phyloP scores from a whole-genome alignment of 2,113 vertebrate genomes.

The Cyprinodon tularosa region DNA sequence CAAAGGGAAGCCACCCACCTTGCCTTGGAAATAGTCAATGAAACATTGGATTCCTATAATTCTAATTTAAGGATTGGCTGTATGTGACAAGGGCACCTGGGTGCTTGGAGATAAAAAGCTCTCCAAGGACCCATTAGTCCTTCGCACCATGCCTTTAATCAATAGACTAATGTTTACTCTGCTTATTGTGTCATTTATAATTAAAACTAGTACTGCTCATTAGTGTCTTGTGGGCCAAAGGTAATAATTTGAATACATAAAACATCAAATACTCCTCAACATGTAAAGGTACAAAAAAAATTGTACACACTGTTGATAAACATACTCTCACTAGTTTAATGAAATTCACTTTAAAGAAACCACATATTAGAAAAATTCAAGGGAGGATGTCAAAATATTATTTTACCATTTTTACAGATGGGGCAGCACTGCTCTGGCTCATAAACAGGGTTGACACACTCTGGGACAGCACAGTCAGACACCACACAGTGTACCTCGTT shows the following conservation, averaged over 20 bases:
- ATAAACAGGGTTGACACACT: slow-evolving; percentile 99
- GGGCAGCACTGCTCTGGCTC: slow-evolving; percentile 99
- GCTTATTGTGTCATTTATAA: slow-evolving; percentile 76
- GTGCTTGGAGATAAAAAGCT: slow-evolving; percentile 67
- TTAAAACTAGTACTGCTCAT: slow-evolving; percentile 76
- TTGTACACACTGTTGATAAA: slow-evolving; percentile 48
- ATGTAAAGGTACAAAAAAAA: slow-evolving; percentile 44
- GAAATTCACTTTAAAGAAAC: slow-evolving; percentile 43
- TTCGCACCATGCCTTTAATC: slow-evolving; percentile 74
- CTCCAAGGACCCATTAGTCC: slow-evolving; percentile 76
- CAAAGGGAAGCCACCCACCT: slow-evolving; percentile 51
- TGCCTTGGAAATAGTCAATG: slow-evolving; percentile 69
- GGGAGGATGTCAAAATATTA: slow-evolving; percentile 21
- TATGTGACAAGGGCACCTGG: slow-evolving; percentile 71
- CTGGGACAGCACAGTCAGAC: slow-evolving; percentile 97
- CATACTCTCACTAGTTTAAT: slow-evolving; percentile 51
- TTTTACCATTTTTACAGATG: slow-evolving; percentile 99
- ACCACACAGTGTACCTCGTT: slow-evolving; percentile 99
- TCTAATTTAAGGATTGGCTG: slow-evolving; percentile 74
- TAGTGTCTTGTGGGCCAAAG: slow-evolving; percentile 62
- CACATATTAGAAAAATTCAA: slow-evolving; percentile 21
- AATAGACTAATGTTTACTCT: slow-evolving; percentile 78
- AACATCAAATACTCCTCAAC: slow-evolving; percentile 70
- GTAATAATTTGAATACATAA: slow-evolving; percentile 75
- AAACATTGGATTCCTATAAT: slow-evolving; percentile 77